phyloP scores from a whole-genome alignment of 1,140 invertebrate genomes.

The Plutomurus gul region DNA sequence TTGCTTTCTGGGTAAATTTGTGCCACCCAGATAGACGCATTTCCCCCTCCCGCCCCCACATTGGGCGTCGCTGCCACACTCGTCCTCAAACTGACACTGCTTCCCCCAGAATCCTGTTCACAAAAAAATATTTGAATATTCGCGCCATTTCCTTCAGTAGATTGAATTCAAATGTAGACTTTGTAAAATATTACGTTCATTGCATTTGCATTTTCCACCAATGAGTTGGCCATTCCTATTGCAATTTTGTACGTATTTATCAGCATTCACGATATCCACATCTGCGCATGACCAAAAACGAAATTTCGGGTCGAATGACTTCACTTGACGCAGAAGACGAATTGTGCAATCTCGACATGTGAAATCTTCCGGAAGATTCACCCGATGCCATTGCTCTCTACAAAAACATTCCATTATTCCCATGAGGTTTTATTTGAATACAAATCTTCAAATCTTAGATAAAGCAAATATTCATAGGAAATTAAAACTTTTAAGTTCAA shows the following conservation, averaged over 20 bases:
- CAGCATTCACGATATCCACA: constrained; percentile 68
- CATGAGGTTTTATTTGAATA: too few species aligned
- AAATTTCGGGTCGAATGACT: constrained; percentile 83
- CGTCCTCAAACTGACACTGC: constrained; percentile 81
- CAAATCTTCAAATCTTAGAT: too few species aligned
- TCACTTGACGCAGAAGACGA: constrained; percentile 81
- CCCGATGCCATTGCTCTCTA: constrained; percentile 79
- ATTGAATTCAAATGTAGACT: too few species aligned
- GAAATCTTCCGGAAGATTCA: constrained; percentile 78
- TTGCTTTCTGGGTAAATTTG: constrained; percentile 76
- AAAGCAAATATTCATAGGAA: too few species aligned
- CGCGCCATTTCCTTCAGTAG: too few species aligned
- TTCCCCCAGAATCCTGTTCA: constrained; percentile 64
- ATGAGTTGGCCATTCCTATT: constrained; percentile 78
- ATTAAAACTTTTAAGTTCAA: too few species aligned
- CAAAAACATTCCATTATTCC: too few species aligned
- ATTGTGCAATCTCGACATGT: constrained; percentile 88
- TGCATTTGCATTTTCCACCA: constrained; percentile 61
- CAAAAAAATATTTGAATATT: neutral
- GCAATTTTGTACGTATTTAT: constrained; percentile 76
- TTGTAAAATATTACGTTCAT: too few species aligned
- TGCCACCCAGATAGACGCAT: constrained; percentile 78
- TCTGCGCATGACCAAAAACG: constrained; percentile 95
- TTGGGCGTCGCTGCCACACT: constrained; percentile 79
- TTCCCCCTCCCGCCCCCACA: constrained; percentile 75